Evolutionary conservation across 1,140 invertebrate genomes (phyloP), one percentile per base, ranked within the genome.

Genomic region (Oryctes rhinoceros): DNA sequence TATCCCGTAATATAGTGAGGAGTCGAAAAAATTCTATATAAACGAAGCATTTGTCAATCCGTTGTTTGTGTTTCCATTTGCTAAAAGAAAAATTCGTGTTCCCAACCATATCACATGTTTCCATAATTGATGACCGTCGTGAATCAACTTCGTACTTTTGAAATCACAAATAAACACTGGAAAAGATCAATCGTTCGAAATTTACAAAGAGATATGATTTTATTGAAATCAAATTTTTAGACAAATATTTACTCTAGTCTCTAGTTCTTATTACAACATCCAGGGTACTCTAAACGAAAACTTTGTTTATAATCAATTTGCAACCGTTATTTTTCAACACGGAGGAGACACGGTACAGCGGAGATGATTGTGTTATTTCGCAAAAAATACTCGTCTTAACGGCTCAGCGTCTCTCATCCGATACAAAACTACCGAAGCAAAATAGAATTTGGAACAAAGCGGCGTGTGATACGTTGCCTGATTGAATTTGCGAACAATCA

Each of bases 401-500:
- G 18, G n/a, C 53, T 59, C 18, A 6, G 53, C 53, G 9, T 59
- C 18, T 15, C 5, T 3, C 49, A 53, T n/a, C 1, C 53, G 53
- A 59, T 15, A 59, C 53, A 59, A 59, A 18, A 59, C 53, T 59
- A 18, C 13, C 53, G 53, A 6, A 15, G 13, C 53, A 59, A 59
- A 30, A 59, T 59, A 59, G 15, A 59, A 59, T 59, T 59, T n/a
- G 53, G 18, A 59, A 18, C 53, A 59, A 59, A 59, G 53, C 53
- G 18, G 53, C 39, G 39, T 59, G 53, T 59, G 53, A 59, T 59
- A 59, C 53, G 53, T 59, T 59, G 53, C 53, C 53, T 59, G 53
- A 59, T 59, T 59, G 53, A 59, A 59, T 59, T 59, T 59, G 15
- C 53, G 53, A 59, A 59, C 53, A 59, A 59, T 59, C 53, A 59